Conservation (phyloP, 2,113 vertebrate genomes). For the Gasterosteus nipponicus region DNA sequence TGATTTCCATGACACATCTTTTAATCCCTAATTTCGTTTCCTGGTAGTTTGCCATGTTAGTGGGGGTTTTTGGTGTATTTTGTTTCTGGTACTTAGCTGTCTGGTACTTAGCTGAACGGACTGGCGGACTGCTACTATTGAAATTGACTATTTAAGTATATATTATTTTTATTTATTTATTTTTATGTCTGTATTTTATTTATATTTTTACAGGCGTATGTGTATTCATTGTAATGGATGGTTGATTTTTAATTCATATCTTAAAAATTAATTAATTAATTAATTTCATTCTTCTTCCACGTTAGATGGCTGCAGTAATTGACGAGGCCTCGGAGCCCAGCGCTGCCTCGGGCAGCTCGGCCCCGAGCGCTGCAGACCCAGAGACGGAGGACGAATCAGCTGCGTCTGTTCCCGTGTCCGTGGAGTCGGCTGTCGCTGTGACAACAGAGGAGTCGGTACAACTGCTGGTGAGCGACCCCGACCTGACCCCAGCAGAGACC, state of each 20-base stretch:
- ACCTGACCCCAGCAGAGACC: slow-evolving; percentile 44
- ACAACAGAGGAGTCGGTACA: slow-evolving; percentile 48
- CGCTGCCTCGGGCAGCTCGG: slow-evolving; percentile 26
- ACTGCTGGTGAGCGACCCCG: slow-evolving; percentile 29
- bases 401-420: slow-evolving; percentile 25
- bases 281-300: neutral
- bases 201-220: too few species aligned
- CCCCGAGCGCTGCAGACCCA: slow-evolving; percentile 17
- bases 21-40: slow-evolving; percentile 25
- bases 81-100: neutral
- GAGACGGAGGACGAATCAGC: slow-evolving; percentile 42
- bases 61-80: neutral
- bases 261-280: too few species aligned
- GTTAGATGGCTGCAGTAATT: slow-evolving; percentile 35
- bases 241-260: too few species aligned
- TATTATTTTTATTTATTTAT: too few species aligned
- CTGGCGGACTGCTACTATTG: too few species aligned
- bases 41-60: neutral
- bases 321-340: slow-evolving; percentile 40
- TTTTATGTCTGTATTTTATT: too few species aligned
- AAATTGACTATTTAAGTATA: too few species aligned
- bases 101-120: neutral
- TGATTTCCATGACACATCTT: slow-evolving; percentile 9
- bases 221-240: too few species aligned
- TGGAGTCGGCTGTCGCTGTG: slow-evolving; percentile 46